These are phyloP conservation scores for Sipha maydis DNA, from an alignment of 2,888 invertebrate species.

Conservation along the genomic window DNA sequence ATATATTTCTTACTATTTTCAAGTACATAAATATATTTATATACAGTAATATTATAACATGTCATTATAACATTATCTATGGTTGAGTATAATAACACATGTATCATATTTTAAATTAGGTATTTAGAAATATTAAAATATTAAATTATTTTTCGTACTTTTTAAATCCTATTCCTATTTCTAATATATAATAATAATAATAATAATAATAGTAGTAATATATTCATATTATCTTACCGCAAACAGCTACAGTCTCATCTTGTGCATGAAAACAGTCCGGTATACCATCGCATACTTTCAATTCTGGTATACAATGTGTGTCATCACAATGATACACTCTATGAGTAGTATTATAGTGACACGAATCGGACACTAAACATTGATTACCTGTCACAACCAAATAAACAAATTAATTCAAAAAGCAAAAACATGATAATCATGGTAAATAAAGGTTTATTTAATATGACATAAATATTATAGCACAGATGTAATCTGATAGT, in stretches of 20 bases:
- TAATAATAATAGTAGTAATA: not conserved
- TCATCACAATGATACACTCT: constrained; percentile 71
- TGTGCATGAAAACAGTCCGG: constrained; percentile 72
- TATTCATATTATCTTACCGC: constrained; percentile 66
- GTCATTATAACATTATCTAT: too few relatives aligned
- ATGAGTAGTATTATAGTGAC: constrained; percentile 62
- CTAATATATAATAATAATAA: not conserved
- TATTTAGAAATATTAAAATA: too few relatives aligned
- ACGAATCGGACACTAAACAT: constrained; percentile 34
- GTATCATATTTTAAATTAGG: too few relatives aligned
- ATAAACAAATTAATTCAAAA: not conserved
- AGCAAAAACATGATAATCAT: not conserved
- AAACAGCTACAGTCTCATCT: constrained; percentile 73
- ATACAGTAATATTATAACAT: too few relatives aligned
- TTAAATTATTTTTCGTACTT: too few relatives aligned
- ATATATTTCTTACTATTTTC: too few relatives aligned
- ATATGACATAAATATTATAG: too few relatives aligned
- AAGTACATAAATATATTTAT: too few relatives aligned
- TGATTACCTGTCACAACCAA: constrained; percentile 33
- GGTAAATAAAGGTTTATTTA: not conserved
- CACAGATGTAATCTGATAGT: too few relatives aligned
- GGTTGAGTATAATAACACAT: too few relatives aligned
- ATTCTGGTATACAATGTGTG: constrained; percentile 72
- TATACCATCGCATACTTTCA: constrained; percentile 73
- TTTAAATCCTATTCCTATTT: too few relatives aligned